These are phyloP conservation scores for fruit fly (Drosophila melanogaster) DNA, from an alignment of 1,140 invertebrate species.

Conservation along the genomic window DNA sequence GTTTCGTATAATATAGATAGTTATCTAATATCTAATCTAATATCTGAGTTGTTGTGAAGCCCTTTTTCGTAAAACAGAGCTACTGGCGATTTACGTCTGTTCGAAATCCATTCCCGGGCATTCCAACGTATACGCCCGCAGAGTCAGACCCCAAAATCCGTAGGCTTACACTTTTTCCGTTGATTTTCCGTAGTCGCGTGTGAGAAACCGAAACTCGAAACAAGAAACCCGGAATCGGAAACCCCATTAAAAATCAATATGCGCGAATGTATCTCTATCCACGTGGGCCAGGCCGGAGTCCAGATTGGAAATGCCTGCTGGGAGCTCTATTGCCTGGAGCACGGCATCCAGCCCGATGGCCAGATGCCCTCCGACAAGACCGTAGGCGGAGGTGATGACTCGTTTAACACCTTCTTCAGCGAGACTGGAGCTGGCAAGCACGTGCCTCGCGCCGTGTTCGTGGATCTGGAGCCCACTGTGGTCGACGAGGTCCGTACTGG, in stretches of 20 bases:
- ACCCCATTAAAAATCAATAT: slow-evolving; percentile 3
- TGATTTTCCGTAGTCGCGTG: slow-evolving; percentile 8
- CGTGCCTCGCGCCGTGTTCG: slow-evolving; percentile 9
- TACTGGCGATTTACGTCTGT: not conserved
- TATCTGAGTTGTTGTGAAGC: slow-evolving; percentile 5
- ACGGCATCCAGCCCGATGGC: slow-evolving; percentile 12
- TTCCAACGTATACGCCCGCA: slow-evolving; percentile 9
- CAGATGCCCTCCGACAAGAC: slow-evolving; percentile 9
- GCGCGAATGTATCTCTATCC: slow-evolving; percentile 9
- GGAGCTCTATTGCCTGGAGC: slow-evolving; percentile 11
- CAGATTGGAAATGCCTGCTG: slow-evolving; percentile 8
- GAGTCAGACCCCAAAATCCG: slow-evolving; percentile 6
- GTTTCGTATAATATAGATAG: not conserved
- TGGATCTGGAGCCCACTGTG: slow-evolving; percentile 5
- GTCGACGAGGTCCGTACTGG: slow-evolving; percentile 5
- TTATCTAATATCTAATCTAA: not conserved
- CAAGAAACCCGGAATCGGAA: not conserved
- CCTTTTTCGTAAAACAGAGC: not conserved
- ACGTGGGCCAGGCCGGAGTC: slow-evolving; percentile 7
- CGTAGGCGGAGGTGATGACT: slow-evolving; percentile 6
- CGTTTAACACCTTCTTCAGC: slow-evolving; percentile 12
- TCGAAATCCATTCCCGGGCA: not conserved
- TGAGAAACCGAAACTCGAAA: not conserved
- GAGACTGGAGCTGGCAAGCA: slow-evolving; percentile 6
- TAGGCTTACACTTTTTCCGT: slow-evolving; percentile 6